Conservation (phyloP, 2,797 vertebrate species). For the Ctenosaura bakeri region DNA sequence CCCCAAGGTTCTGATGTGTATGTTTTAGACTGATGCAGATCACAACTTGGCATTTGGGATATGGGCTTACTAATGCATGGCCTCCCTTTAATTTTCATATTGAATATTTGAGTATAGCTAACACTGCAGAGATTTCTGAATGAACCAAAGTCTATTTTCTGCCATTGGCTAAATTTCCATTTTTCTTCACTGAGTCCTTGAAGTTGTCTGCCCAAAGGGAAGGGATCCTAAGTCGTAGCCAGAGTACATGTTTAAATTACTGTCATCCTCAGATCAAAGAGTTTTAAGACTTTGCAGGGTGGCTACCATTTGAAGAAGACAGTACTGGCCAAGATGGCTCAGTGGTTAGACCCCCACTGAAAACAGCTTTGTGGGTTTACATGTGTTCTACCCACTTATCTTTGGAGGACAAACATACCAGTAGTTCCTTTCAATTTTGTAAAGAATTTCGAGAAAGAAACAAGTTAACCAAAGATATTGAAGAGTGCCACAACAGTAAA, state of each 20-base stretch:
- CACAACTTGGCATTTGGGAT: not conserved
- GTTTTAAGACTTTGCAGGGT: not conserved
- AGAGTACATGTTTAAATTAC: not conserved
- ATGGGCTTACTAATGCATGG: not conserved
- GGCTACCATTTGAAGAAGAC: not conserved
- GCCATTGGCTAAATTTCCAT: not conserved
- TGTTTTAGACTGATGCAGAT: not conserved
- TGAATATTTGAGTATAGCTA: not conserved
- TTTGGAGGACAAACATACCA: slow-evolving; percentile 4
- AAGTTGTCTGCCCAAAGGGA: not conserved
- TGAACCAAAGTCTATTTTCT: not conserved
- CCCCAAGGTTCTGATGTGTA: not conserved
- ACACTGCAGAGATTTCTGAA: not conserved
- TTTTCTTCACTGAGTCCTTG: not conserved
- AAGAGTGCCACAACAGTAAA: not conserved
- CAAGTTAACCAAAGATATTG: not conserved
- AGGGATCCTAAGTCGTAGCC: no score
- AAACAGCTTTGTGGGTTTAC: not conserved
- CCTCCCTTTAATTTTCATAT: not conserved
- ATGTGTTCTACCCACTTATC: not conserved
- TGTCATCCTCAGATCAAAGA: not conserved
- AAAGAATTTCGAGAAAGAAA: slow-evolving; percentile 6
- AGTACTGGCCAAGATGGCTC: not conserved
- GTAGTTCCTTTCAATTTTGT: not conserved
- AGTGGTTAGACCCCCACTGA: not conserved